These are phyloP conservation scores for Himantopus leucocephalus DNA, from an alignment of 2,113 vertebrate genomes.

Conservation along the genomic window DNA sequence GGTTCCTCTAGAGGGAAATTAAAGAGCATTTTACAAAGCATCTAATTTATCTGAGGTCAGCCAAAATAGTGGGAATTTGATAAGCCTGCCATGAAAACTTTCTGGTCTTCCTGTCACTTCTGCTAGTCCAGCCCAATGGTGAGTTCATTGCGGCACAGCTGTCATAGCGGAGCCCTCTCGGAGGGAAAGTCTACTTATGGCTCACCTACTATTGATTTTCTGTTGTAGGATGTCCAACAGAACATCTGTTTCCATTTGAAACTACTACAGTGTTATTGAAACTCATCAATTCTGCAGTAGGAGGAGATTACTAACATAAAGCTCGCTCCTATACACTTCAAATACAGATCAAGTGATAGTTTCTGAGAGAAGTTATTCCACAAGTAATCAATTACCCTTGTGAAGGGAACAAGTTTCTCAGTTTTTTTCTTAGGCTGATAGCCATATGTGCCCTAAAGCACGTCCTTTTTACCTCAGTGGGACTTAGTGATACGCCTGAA, in stretches of 20 bases:
- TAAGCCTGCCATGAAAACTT: not conserved
- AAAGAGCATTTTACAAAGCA: not conserved
- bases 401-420: conserved; percentile 7
- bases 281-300: conserved; percentile 29
- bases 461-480: not conserved
- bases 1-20: not conserved
- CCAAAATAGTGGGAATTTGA: not conserved
- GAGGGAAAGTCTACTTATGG: not conserved
- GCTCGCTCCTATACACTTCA: not conserved
- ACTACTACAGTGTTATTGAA: not conserved
- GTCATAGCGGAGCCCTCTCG: not conserved
- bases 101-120: not conserved
- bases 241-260: conserved; percentile 15
- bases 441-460: conserved; percentile 2
- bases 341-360: conserved; percentile 14
- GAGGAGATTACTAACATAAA: conserved; percentile 8
- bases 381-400: conserved; percentile 18
- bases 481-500: not conserved
- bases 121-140: not conserved
- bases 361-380: conserved; percentile 27
- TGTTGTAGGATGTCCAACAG: not conserved
- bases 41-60: not conserved
- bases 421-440: not conserved
- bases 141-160: not conserved
- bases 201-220: conserved; percentile 8